Conservation (phyloP, 2,113 vertebrate genomes). For the Vicugna pacos region DNA sequence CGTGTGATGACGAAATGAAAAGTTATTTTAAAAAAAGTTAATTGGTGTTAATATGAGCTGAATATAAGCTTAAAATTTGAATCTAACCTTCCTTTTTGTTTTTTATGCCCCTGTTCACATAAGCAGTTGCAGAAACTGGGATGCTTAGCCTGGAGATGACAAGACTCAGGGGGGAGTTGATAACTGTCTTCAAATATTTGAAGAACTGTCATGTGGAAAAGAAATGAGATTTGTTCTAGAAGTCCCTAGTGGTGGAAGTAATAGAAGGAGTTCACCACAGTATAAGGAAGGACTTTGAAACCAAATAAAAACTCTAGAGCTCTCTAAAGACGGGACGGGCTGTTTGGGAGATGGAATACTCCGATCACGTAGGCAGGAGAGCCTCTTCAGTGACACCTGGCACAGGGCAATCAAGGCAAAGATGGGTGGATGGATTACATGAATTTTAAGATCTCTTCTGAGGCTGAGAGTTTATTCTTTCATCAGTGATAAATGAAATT, state of each 20-base stretch:
- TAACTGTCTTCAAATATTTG: slow-evolving; percentile 74
- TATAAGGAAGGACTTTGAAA: slow-evolving; percentile 34
- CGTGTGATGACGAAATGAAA: neutral
- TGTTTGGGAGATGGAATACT: neutral
- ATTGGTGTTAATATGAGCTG: neutral
- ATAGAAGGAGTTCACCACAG: neutral
- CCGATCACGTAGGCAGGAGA: accelerated
- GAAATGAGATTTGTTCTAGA: slow-evolving; percentile 70
- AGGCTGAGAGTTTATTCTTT: neutral
- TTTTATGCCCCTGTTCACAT: neutral
- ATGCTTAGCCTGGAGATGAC: slow-evolving; percentile 31
- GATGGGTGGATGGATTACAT: neutral
- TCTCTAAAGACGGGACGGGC: neutral
- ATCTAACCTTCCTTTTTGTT: neutral
- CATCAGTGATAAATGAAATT: slow-evolving; percentile 48
- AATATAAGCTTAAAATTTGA: neutral
- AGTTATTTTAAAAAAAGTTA: neutral
- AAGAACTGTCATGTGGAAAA: slow-evolving; percentile 67
- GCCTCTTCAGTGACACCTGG: neutral
- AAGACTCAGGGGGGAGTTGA: slow-evolving; percentile 21
- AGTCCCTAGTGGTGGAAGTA: neutral
- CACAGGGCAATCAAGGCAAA: neutral
- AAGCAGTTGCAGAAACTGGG: neutral
- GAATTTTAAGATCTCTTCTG: neutral
- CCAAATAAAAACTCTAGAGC: neutral